A percentile compares a stretch with the other conserved stretches of the same genome.
Conservation (phyloP, 92 coral and sea anemone genomes). For the Parazoanthus swiftii region DNA sequence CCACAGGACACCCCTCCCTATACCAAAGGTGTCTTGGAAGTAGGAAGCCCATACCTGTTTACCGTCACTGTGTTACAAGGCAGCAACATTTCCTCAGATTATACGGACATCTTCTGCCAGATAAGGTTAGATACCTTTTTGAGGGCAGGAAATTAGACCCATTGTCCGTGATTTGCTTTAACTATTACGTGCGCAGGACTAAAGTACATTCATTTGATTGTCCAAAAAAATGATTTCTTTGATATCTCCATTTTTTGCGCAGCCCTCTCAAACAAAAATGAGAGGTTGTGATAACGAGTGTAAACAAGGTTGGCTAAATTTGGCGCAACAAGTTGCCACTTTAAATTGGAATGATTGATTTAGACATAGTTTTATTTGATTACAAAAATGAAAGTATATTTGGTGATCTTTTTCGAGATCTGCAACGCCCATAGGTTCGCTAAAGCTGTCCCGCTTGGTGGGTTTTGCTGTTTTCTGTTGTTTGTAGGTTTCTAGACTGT, state of each 20-base stretch:
- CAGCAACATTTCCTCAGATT: slow-evolving; percentile 79
- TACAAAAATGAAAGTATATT: too few species aligned
- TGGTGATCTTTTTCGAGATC: too few species aligned
- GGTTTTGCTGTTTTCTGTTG: not conserved
- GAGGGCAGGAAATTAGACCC: not conserved
- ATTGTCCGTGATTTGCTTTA: not conserved
- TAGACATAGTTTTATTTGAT: too few species aligned
- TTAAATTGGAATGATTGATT: too few species aligned
- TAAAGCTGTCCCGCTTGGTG: not conserved
- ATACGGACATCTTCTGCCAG: slow-evolving; percentile 92
- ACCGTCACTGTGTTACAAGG: slow-evolving; percentile 78
- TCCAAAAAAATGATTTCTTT: too few species aligned
- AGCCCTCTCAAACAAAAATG: too few species aligned
- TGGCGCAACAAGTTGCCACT: too few species aligned
- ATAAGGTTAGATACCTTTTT: slow-evolving; percentile 60
- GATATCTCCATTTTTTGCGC: too few species aligned
- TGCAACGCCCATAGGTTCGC: not conserved
- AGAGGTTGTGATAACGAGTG: too few species aligned
- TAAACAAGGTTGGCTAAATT: too few species aligned
- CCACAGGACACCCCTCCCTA: slow-evolving; percentile 59
- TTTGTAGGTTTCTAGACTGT: slow-evolving; percentile 69
- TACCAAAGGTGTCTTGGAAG: slow-evolving; percentile 74
- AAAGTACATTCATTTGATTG: too few species aligned
- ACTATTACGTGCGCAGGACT: not conserved
- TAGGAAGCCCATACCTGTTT: slow-evolving; percentile 78